A percentile compares a stretch with the other conserved stretches of the same genome.
These are phyloP conservation scores for Gnathonemus longibarbis DNA, from an alignment of 2,113 vertebrate genomes.

Conservation along the genomic window DNA sequence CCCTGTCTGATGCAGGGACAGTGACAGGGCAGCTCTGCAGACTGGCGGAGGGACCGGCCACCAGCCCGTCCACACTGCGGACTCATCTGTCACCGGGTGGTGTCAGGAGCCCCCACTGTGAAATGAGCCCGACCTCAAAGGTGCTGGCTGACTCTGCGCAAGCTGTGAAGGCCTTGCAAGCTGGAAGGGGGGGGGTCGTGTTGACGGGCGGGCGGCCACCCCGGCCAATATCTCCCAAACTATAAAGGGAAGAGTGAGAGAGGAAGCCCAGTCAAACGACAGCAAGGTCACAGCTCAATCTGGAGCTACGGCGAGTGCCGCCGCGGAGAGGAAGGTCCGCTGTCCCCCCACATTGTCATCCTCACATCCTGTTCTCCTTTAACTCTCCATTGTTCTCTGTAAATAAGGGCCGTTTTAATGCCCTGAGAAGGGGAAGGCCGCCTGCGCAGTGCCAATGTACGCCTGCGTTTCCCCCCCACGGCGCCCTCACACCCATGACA, in stretches of 20 bases:
- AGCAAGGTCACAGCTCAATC: conserved; percentile 36
- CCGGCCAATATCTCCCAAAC: conserved; percentile 28
- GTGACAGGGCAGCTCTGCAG: not conserved
- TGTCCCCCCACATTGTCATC: not conserved
- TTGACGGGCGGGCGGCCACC: conserved; percentile 20
- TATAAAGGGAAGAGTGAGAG: conserved; percentile 44
- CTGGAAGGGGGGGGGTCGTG: not conserved
- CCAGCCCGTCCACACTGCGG: conserved; percentile 11
- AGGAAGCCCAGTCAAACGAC: conserved; percentile 31
- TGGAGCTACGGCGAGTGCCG: conserved; percentile 8
- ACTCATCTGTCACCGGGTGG: not conserved
- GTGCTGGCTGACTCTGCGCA: conserved; percentile 10
- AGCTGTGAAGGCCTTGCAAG: conserved; percentile 18
- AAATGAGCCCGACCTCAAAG: conserved; percentile 14
- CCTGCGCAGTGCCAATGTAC: not conserved
- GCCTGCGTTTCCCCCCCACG: not conserved
- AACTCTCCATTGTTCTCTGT: not conserved
- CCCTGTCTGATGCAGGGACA: not conserved
- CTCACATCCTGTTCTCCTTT: conserved; percentile 30
- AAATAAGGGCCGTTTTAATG: not conserved
- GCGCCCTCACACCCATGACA: not conserved
- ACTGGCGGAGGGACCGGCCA: not conserved
- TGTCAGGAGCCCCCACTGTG: not conserved
- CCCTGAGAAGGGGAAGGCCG: not conserved
- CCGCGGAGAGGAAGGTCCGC: conserved; percentile 21